phyloP scores from a whole-genome alignment of 2,797 vertebrate species.

The Picus viridis region DNA sequence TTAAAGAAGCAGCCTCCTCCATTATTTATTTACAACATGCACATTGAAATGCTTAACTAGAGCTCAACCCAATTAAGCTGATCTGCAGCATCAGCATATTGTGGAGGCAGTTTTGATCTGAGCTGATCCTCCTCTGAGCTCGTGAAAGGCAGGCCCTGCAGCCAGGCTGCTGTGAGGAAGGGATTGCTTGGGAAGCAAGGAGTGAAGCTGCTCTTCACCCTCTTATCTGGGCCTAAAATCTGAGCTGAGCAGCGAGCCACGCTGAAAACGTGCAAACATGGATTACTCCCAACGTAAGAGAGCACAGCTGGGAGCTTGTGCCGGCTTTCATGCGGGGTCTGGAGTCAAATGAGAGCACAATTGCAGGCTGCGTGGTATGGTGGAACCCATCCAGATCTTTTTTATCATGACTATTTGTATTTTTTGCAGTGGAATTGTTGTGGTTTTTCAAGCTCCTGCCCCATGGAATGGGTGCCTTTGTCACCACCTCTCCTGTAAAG shows the following conservation, averaged over 20 bases:
- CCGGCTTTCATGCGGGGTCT: conserved; percentile 84
- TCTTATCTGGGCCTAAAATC: conserved; percentile 81
- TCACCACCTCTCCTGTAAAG: background rate
- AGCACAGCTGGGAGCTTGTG: conserved; percentile 70
- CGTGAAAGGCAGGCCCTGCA: background rate
- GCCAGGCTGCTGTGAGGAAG: conserved; percentile 39
- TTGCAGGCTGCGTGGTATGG: conserved; percentile 86
- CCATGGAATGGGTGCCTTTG: background rate
- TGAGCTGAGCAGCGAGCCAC: conserved; percentile 74
- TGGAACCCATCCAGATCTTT: conserved; percentile 83
- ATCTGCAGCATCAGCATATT: background rate
- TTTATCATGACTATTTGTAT: too few species aligned
- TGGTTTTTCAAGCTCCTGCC: background rate
- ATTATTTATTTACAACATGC: conserved; percentile 8
- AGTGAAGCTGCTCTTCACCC: conserved; percentile 40
- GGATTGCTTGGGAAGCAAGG: conserved; percentile 57
- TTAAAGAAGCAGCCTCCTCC: background rate
- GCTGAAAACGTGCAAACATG: conserved; percentile 29
- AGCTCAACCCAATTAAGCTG: background rate
- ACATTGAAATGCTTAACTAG: background rate
- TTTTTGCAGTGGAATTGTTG: conserved; percentile 78
- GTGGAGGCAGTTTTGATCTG: background rate
- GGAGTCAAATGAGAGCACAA: conserved; percentile 83
- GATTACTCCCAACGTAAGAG: conserved; percentile 56
- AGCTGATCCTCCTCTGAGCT: background rate